A percentile compares a stretch with the other conserved stretches of the same genome.
Conservation (phyloP, 2,888 invertebrate species). For the Harpagoxenus sublaevis region DNA sequence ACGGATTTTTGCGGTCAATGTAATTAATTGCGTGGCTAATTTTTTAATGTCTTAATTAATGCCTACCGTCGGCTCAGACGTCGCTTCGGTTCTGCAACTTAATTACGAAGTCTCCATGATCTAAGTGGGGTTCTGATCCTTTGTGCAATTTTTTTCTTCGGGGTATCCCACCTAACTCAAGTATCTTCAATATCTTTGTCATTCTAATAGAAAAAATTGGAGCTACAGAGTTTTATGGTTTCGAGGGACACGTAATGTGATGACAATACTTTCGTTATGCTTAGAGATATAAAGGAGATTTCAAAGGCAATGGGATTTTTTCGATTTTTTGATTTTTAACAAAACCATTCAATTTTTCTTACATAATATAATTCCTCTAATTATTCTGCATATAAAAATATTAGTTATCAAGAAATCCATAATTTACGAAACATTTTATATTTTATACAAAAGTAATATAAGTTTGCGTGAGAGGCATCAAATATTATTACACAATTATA, state of each 20-base stretch:
- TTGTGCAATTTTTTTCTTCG: background rate
- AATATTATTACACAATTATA: background rate
- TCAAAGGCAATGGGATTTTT: background rate
- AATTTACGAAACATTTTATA: background rate
- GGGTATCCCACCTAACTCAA: background rate
- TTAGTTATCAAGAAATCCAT: background rate
- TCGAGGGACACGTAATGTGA: background rate
- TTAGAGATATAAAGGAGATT: background rate
- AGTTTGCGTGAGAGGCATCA: background rate
- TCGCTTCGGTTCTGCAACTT: conserved; percentile 28
- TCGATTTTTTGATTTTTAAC: background rate
- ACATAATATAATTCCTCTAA: background rate
- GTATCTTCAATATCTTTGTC: background rate
- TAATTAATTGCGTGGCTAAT: conserved; percentile 50
- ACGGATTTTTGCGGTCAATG: conserved; percentile 36
- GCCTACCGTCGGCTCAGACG: background rate
- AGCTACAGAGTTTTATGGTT: background rate
- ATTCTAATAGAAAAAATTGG: background rate
- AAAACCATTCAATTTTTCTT: background rate
- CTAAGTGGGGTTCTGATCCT: background rate
- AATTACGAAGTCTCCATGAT: conserved; percentile 28
- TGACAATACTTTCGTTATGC: background rate
- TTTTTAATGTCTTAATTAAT: conserved; percentile 53
- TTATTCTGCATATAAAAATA: background rate
- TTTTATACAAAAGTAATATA: background rate